Conservation (phyloP, 2,797 vertebrate genomes). For the Gymnothorax reevesii region DNA sequence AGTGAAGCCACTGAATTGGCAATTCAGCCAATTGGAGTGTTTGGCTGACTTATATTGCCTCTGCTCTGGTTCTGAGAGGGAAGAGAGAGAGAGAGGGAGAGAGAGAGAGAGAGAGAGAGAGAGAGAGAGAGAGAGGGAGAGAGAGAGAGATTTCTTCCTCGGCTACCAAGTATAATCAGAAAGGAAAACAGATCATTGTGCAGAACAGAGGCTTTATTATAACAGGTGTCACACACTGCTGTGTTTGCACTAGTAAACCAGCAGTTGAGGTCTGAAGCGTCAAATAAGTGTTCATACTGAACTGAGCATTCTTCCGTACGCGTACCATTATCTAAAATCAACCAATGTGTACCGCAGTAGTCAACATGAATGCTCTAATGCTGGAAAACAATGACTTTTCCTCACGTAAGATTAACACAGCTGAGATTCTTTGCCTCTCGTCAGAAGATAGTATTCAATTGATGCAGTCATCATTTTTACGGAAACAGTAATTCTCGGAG, state of each 20-base stretch:
- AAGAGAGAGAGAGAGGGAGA: not conserved
- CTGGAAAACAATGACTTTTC: not conserved
- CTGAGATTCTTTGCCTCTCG: not conserved
- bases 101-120: too few relatives aligned
- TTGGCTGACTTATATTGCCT: conserved; percentile 22
- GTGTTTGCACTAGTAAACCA: not conserved
- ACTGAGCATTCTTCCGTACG: not conserved
- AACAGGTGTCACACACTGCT: not conserved
- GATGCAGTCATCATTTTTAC: not conserved
- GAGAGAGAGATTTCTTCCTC: not conserved
- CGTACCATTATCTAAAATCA: not conserved
- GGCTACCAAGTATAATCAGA: conserved; percentile 1
- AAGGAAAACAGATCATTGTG: not conserved
- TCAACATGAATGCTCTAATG: not conserved
- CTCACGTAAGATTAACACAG: not conserved
- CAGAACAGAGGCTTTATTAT: not conserved
- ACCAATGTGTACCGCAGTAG: not conserved
- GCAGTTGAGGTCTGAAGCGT: not conserved
- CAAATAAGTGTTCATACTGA: not conserved
- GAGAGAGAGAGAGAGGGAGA: too few relatives aligned
- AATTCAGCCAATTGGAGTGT: conserved; percentile 14
- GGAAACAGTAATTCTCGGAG: not conserved
- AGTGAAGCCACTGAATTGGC: conserved; percentile 23
- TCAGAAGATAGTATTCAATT: not conserved
- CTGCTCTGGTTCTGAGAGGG: not conserved